Evolutionary conservation across 2,888 invertebrate genomes (phyloP).

Genomic region (Phymatocera aterrima): DNA sequence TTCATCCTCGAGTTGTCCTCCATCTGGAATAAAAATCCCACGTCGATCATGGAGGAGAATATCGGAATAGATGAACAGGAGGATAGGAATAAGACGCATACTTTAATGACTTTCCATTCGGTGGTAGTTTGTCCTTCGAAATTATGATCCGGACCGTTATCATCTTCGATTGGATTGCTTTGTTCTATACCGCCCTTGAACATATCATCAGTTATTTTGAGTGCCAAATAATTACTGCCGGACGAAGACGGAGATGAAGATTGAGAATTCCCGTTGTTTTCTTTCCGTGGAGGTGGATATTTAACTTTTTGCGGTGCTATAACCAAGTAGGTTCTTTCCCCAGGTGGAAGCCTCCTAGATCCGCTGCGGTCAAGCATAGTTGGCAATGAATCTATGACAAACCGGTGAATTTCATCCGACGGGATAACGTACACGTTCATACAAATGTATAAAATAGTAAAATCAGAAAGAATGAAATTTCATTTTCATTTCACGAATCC

Average conservation of each 20-base stretch:
- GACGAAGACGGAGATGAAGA: constrained; percentile 50
- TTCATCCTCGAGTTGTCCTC: background rate
- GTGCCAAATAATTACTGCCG: constrained; percentile 60
- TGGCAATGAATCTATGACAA: constrained; percentile 43
- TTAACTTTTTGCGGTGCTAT: constrained; percentile 6
- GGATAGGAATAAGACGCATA: constrained; percentile 49
- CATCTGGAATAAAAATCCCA: background rate
- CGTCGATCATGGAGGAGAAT: too few species aligned
- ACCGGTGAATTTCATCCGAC: background rate
- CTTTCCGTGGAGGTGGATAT: background rate
- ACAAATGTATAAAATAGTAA: too few species aligned
- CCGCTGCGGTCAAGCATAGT: constrained; percentile 36
- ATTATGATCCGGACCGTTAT: constrained; percentile 45
- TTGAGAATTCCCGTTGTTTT: too few species aligned
- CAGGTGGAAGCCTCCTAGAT: constrained; percentile 4
- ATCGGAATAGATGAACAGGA: too few species aligned
- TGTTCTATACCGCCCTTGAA: constrained; percentile 65
- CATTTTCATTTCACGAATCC: background rate
- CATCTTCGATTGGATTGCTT: constrained; percentile 56
- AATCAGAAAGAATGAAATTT: background rate
- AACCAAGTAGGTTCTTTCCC: constrained; percentile 41
- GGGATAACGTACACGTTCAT: background rate
- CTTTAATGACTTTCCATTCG: constrained; percentile 56
- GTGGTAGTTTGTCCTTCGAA: constrained; percentile 41
- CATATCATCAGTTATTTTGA: constrained; percentile 65